These are phyloP conservation scores for Trinorchestia longiramus DNA, from an alignment of 1,140 invertebrate species.

Conservation along the genomic window DNA sequence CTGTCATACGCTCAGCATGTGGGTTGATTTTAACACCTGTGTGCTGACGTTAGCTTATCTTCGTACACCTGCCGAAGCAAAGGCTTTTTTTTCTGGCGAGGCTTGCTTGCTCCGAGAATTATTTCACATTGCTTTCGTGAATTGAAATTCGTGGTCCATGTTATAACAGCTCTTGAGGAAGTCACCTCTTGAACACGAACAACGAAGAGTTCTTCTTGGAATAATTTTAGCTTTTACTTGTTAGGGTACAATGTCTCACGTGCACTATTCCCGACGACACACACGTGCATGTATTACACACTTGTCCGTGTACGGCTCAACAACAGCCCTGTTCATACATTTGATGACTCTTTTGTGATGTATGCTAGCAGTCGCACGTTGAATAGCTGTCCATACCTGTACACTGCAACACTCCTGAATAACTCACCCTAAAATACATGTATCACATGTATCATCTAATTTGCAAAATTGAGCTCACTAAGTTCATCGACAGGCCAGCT, in stretches of 20 bases:
- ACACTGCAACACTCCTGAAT: background rate
- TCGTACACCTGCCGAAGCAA: background rate
- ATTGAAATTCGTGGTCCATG: background rate
- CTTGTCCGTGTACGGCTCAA: background rate
- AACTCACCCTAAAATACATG: background rate
- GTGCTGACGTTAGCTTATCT: background rate
- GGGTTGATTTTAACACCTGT: background rate
- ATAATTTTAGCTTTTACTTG: background rate
- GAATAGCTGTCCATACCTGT: background rate
- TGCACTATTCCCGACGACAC: background rate
- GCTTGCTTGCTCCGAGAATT: background rate
- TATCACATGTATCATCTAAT: too few species aligned
- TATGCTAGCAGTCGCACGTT: background rate
- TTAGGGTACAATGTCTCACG: background rate
- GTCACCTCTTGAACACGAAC: background rate
- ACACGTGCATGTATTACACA: background rate
- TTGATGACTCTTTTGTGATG: background rate
- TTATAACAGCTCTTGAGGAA: background rate
- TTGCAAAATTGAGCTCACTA: too few species aligned
- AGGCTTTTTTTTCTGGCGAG: background rate
- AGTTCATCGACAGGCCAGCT: background rate
- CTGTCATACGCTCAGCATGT: background rate
- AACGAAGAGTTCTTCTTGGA: background rate
- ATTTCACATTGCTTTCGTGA: background rate
- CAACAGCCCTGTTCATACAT: background rate